A percentile compares a stretch with the other conserved stretches of the same genome.
Evolutionary conservation across 92 coral and sea anemone genomes (phyloP).

Genomic region (Siderastrea radians): DNA sequence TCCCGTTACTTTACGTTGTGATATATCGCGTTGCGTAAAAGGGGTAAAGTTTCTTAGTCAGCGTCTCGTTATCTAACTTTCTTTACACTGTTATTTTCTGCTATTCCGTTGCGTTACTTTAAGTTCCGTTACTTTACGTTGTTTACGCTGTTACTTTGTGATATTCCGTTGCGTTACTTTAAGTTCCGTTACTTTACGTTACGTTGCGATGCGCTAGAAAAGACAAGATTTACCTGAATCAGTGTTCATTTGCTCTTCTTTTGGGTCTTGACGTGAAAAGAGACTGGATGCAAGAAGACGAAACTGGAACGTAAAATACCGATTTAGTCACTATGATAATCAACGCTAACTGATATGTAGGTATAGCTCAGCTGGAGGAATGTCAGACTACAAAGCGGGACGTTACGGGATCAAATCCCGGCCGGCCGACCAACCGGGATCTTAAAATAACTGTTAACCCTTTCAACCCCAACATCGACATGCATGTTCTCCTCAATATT

Average conservation of each 20-base stretch:
- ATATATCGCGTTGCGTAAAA: no score
- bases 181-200: background rate
- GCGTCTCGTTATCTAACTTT: no score
- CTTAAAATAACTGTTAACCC: no score
- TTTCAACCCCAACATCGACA: no score
- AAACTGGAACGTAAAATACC: conserved; percentile 66
- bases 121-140: background rate
- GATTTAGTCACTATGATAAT: background rate
- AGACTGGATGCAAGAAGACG: conserved; percentile 87
- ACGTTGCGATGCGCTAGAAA: background rate
- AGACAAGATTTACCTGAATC: conserved; percentile 44
- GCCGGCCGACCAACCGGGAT: no score
- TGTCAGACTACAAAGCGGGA: background rate
- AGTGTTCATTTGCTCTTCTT: conserved; percentile 72
- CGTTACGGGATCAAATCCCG: background rate
- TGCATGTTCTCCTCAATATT: no score
- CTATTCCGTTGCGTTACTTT: background rate
- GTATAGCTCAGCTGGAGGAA: background rate
- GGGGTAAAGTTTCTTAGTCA: no score
- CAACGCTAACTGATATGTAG: background rate
- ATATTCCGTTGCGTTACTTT: background rate
- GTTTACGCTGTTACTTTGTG: background rate
- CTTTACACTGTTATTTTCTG: no score
- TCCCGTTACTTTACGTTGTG: no score
- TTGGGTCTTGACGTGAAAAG: conserved; percentile 61